Conservation (phyloP, 2,797 vertebrate genomes). For the Xiphorhynchus erythropygius region DNA sequence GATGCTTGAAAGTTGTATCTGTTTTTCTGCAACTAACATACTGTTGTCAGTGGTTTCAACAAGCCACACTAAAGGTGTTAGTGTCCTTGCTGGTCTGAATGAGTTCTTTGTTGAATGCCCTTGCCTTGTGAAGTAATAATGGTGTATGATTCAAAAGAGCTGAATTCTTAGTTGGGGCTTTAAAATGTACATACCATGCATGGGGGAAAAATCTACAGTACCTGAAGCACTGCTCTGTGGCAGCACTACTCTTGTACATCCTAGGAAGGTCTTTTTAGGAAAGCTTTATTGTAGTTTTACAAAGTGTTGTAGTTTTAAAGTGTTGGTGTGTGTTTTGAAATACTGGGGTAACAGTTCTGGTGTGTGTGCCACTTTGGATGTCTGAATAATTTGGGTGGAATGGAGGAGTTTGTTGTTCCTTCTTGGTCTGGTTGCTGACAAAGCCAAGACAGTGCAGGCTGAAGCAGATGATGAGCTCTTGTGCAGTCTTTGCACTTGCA, state of each 20-base stretch:
- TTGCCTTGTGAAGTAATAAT: neutral
- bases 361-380: neutral
- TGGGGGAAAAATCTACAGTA: neutral
- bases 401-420: neutral
- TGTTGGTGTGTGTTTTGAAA: neutral
- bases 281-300: neutral
- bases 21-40: neutral
- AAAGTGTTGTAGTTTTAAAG: neutral
- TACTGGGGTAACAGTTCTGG: neutral
- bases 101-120: neutral
- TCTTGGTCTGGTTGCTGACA: neutral
- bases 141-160: neutral
- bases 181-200: neutral
- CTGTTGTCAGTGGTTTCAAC: neutral
- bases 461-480: neutral
- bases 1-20: neutral
- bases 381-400: neutral
- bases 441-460: neutral
- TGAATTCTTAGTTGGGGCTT: neutral
- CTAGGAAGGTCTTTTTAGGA: neutral
- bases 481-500: neutral
- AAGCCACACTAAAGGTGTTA: neutral
- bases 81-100: neutral
- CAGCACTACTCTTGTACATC: neutral
- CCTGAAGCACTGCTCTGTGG: neutral